phyloP scores from a whole-genome alignment of 2,888 invertebrate genomes.

The Microdon myrmicae region DNA sequence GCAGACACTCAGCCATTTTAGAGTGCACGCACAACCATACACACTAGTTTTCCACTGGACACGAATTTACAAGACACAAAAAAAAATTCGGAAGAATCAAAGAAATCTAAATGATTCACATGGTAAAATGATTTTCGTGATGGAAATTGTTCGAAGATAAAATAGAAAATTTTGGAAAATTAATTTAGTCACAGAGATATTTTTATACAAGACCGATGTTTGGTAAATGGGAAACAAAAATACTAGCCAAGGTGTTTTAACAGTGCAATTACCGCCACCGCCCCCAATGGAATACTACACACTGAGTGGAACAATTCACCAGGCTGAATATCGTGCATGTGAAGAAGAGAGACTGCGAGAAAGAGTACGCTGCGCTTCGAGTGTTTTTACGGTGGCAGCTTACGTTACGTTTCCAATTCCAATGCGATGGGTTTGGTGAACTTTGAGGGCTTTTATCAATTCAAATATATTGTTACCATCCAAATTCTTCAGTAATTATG shows the following conservation, averaged over 20 bases:
- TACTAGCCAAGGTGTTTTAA: conserved; percentile 33
- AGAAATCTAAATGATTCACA: no score
- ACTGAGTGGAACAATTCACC: conserved; percentile 34
- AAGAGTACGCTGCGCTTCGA: no score
- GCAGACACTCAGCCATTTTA: conserved; percentile 53
- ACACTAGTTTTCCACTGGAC: conserved; percentile 32
- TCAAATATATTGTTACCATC: no score
- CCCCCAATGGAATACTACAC: conserved; percentile 48
- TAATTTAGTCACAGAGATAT: conserved; percentile 18
- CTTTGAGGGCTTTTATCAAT: no score
- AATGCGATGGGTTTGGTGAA: no score
- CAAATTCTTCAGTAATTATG: no score
- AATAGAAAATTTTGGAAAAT: not conserved
- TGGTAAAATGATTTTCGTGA: no score
- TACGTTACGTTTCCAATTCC: conserved; percentile 11
- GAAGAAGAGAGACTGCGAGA: conserved; percentile 23
- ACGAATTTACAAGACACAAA: conserved; percentile 28
- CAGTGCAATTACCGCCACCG: conserved; percentile 51
- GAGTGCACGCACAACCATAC: conserved; percentile 47
- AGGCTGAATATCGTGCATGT: conserved; percentile 37
- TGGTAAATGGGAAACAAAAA: conserved; percentile 27
- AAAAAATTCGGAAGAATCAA: no score
- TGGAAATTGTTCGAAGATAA: no score
- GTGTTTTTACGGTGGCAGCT: no score
- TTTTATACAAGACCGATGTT: conserved; percentile 15